phyloP scores from a whole-genome alignment of 53 echinoderm and acorn worm species.

The Astropecten irregularis region DNA sequence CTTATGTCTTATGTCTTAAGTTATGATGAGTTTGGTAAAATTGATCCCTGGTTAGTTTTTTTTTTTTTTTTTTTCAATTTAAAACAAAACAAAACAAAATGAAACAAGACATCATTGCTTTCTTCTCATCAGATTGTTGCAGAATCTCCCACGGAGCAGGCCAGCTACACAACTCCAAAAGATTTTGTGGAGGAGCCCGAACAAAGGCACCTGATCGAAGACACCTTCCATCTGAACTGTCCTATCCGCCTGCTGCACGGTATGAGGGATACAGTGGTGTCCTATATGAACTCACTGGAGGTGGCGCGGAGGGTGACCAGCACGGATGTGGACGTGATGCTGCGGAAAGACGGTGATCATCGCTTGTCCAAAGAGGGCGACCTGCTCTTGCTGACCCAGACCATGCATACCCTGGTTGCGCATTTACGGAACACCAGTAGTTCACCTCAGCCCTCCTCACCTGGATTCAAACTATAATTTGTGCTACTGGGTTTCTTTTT shows the following conservation, averaged over 20 bases:
- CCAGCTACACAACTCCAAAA: constrained; percentile 28
- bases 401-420: not conserved
- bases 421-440: not conserved
- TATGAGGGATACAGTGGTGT: constrained; percentile 70
- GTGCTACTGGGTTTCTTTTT: too few relatives aligned
- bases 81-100: too few relatives aligned
- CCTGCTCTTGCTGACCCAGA: constrained; percentile 35
- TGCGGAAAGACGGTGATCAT: constrained; percentile 68
- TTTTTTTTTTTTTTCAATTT: too few relatives aligned
- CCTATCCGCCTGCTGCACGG: constrained; percentile 80
- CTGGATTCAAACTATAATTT: too few relatives aligned
- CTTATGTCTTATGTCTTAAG: too few relatives aligned
- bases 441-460: too few relatives aligned
- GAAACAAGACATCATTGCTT: too few relatives aligned
- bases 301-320: constrained; percentile 66
- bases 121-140: too few relatives aligned
- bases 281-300: constrained; percentile 58
- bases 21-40: too few relatives aligned
- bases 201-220: constrained; percentile 40
- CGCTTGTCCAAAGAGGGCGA: constrained; percentile 70
- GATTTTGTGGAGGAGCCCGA: constrained; percentile 63
- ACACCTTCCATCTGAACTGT: constrained; percentile 46
- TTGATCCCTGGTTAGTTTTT: too few relatives aligned
- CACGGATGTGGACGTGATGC: constrained; percentile 69
- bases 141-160: not conserved